Base-by-base conservation (phyloP, 2,797 vertebrate species). In the Myiotriccus ornatus region DNA sequence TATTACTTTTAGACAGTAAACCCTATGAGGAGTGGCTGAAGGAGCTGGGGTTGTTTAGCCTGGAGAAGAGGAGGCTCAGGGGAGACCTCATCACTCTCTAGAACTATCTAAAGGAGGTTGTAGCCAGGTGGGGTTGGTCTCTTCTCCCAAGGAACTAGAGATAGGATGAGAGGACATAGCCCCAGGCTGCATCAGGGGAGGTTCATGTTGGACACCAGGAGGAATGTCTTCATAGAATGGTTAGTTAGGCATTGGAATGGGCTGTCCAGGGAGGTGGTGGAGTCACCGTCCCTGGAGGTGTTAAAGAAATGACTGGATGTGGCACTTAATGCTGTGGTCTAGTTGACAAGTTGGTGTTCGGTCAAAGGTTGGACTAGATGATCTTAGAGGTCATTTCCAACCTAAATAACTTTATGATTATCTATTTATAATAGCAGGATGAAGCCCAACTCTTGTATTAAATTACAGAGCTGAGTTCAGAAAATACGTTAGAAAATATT, bases 101-200 rank as follows among this genome's bases (percentile, higher is more conserved):
- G 27, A 68, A 5, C 22, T 81, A 13, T 22, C 15, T 3, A 46
- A 27, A 55, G 12, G 55, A 14, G 4, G 27, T 4, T 69, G 19
- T 49, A 25, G 35, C 32, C 19, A 28, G 41, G 9, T 4, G 10
- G 22, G 19, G 11, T 49, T 0, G 0, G 10, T 18, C 20, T 43
- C 35, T 69, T 35, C 6, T 35, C 35, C 32, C 41, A 20, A 11
- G 49, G 32, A 49, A 7, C 22, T 27, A 47, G 34, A 0, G 3
- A 1, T 9, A 32, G 7, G 18, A 67, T 7, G 12, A 37, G 47
- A 75, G 55, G 22, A 21, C 35, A 55, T 2, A n/a, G 15, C 27
- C 6, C 62, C 22, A 49, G 1, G 11, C 35, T 69, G 27, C 2
- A 1, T 9, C 23, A 44, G 27, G 4, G 6, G 7, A 43, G 16